These are phyloP conservation scores for Siniperca obscura DNA, from an alignment of 2,797 vertebrate species.

Conservation along the genomic window DNA sequence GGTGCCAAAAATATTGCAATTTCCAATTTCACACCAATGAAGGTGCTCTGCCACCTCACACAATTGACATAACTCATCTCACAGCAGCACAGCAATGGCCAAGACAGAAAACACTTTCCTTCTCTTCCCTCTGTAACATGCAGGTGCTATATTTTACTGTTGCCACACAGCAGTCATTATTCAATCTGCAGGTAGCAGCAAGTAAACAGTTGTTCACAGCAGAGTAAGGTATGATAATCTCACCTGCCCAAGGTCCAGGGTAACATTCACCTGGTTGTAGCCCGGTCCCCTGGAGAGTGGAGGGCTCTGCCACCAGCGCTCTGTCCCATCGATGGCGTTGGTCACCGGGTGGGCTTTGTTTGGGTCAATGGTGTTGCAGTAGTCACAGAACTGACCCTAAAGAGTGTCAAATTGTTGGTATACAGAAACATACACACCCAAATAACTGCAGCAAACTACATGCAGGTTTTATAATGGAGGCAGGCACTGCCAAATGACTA, in stretches of 20 bases:
- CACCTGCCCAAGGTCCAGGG: conserved; percentile 95
- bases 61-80: conserved; percentile 24
- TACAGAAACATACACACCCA: conserved; percentile 23
- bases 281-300: conserved; percentile 89
- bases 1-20: conserved; percentile 7
- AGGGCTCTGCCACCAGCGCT: conserved; percentile 97
- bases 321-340: conserved; percentile 92
- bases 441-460: conserved; percentile 3
- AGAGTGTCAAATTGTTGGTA: conserved; percentile 23
- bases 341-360: conserved; percentile 89
- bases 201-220: conserved; percentile 54
- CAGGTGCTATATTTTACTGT: conserved; percentile 56
- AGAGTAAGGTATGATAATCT: conserved; percentile 66
- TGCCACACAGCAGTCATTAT: conserved; percentile 57
- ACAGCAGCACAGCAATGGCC: conserved; percentile 11
- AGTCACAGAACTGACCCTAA: conserved; percentile 95
- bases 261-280: conserved; percentile 93
- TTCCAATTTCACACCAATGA: conserved; percentile 11
- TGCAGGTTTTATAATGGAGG: neutral
- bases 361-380: conserved; percentile 89
- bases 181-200: conserved; percentile 58
- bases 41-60: neutral
- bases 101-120: conserved; percentile 29
- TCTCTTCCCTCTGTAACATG: conserved; percentile 33
- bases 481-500: neutral